Percentiles rank a stretch among this genome's conserved stretches.
Evolutionary conservation across 2,888 invertebrate species (phyloP).

Genomic region (Leptinotarsa haldemani): DNA sequence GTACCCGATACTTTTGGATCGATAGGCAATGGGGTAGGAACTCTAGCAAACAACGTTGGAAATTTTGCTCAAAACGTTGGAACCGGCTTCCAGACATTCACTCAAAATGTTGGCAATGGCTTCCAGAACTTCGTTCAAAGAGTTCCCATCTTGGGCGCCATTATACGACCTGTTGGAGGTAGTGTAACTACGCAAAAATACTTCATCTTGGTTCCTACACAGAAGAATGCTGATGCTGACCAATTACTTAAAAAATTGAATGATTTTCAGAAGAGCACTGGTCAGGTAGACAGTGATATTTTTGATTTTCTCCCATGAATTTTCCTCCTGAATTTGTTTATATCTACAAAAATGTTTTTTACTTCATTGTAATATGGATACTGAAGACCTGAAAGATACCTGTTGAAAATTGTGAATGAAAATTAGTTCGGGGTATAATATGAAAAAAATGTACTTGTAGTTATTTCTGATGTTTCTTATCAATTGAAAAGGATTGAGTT

Average conservation of each 20-base stretch:
- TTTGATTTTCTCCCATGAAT: conserved; percentile 24
- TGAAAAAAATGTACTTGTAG: too few relatives aligned
- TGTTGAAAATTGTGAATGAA: too few relatives aligned
- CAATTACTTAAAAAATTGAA: conserved; percentile 10
- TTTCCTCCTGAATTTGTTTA: neutral
- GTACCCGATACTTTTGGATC: conserved; percentile 70
- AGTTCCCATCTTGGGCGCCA: conserved; percentile 45
- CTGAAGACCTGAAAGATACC: too few relatives aligned
- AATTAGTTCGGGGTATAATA: too few relatives aligned
- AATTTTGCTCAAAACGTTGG: conserved; percentile 49
- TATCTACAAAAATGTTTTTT: too few relatives aligned
- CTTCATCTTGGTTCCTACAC: conserved; percentile 43
- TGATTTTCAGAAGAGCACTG: neutral
- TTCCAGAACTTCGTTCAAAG: conserved; percentile 47
- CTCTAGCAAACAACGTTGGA: conserved; percentile 45
- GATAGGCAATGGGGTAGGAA: conserved; percentile 49
- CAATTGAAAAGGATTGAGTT: too few relatives aligned
- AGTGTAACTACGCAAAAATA: conserved; percentile 28
- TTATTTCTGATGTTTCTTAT: too few relatives aligned
- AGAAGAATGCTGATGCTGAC: neutral
- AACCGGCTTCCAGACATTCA: conserved; percentile 45
- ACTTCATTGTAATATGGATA: too few relatives aligned
- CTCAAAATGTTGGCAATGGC: conserved; percentile 50
- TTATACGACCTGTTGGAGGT: conserved; percentile 38
- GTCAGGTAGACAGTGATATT: conserved; percentile 10